phyloP scores from a whole-genome alignment of 2,888 invertebrate species.

The Cynaeus angustus region DNA sequence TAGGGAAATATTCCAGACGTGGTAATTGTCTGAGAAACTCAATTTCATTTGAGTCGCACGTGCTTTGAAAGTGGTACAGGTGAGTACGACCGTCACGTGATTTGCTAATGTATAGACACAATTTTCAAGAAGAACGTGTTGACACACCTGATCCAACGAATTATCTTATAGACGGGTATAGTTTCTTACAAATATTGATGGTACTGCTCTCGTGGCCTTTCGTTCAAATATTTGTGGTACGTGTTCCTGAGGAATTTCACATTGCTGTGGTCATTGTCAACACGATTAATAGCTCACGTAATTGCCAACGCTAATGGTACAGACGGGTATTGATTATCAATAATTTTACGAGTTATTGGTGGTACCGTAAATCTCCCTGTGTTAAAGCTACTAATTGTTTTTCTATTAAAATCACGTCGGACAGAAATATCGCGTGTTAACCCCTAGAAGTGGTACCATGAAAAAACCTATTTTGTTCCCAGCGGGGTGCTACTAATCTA shows the following conservation, averaged over 20 bases:
- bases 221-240: constrained; percentile 44
- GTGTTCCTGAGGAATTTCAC: constrained; percentile 37
- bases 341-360: constrained; percentile 28
- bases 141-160: constrained; percentile 42
- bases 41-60: constrained; percentile 11
- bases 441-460: constrained; percentile 4
- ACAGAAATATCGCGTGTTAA: constrained; percentile 6
- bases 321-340: constrained; percentile 33
- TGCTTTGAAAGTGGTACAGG: constrained; percentile 18
- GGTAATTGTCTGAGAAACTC: constrained; percentile 21
- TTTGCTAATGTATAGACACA: constrained; percentile 1
- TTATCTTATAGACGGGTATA: constrained; percentile 9
- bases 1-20: constrained; percentile 13
- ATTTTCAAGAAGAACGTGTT: constrained; percentile 28
- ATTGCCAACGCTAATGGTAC: constrained; percentile 41
- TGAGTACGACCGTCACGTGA: constrained; percentile 2
- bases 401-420: constrained; percentile 14
- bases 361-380: constrained; percentile 16
- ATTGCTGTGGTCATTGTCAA: constrained; percentile 37
- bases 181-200: constrained; percentile 37
- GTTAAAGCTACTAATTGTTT: constrained; percentile 24
- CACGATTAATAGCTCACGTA: constrained; percentile 37
- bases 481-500: constrained; percentile 12
- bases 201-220: constrained; percentile 36
- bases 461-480: constrained; percentile 14